phyloP scores from a whole-genome alignment of 1,140 invertebrate species.

The Polyergus mexicanus region DNA sequence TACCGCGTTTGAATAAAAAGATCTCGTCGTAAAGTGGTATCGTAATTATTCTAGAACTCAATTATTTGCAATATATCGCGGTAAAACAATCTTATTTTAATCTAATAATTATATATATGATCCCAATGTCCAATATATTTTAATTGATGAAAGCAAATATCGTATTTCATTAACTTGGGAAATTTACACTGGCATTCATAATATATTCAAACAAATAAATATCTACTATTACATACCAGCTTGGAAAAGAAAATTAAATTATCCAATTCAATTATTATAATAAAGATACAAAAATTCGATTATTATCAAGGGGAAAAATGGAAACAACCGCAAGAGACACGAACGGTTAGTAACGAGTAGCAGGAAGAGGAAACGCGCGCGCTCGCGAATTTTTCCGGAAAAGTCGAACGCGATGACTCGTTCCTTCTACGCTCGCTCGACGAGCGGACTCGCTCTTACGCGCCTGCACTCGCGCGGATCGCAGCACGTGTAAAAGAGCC shows the following conservation, averaged over 20 bases:
- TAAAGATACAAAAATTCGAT: background rate
- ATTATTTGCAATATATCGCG: background rate
- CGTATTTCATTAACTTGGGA: background rate
- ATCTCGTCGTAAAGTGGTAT: background rate
- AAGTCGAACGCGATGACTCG: conserved; percentile 57
- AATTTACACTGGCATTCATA: background rate
- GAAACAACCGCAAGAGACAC: background rate
- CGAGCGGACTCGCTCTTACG: conserved; percentile 6
- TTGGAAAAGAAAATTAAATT: background rate
- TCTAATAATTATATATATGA: too few species aligned
- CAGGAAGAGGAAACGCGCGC: conserved; percentile 36
- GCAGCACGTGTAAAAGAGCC: conserved; percentile 60
- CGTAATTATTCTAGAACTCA: background rate
- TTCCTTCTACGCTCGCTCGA: conserved; percentile 10
- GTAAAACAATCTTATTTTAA: background rate
- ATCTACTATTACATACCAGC: background rate
- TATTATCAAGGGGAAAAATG: background rate
- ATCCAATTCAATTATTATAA: background rate
- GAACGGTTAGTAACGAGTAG: conserved; percentile 25
- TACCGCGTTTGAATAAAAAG: background rate
- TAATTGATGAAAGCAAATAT: background rate
- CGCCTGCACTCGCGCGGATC: conserved; percentile 21
- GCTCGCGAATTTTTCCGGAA: conserved; percentile 51
- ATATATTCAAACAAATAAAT: background rate
- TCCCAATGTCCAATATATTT: background rate